Base-by-base conservation (phyloP, 2,888 invertebrate species). In the Agonopterix subpropinquella region DNA sequence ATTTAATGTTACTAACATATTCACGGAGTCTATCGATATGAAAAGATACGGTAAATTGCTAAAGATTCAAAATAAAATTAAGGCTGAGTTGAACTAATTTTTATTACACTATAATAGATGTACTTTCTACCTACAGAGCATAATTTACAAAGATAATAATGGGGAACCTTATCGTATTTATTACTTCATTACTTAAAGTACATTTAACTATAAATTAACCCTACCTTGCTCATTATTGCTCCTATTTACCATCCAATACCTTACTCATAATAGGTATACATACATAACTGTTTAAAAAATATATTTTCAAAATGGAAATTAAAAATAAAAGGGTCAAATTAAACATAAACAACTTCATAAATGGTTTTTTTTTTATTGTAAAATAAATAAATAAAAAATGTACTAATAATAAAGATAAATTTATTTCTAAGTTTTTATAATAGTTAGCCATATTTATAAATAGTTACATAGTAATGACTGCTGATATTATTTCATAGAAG, bases 401-500 rank as follows among this genome's bases (percentile, higher is more conserved):
- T 62, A 62, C 50, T 55, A 60, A 49, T 62, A 57, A 61, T 56
- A 57, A 55, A 65, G 58, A 64, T 64, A 64, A 65, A 48, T 58
- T 56, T 55, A 62, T 49, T 11, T 55, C 62, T 73, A 28, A 64
- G 50, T 57, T 58, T 57, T 58, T 53, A 52, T 48, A 52, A 47
- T 53, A 57, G 48, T 58, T 64, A 62, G 56, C 60, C 62, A 63
- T 49, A 45, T 53, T 54, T 57, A 43, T 61, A 62, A 65, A 64
- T 63, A 59, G 51, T 62, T 62, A 64, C 49, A 62, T 62, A 64
- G 45, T 56, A 63, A 60, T 63, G 61, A 62, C 64, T 58, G 60
- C 41, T 60, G 49, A 62, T 59, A 65, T 58, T 64, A 64, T 73
- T 75, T 65, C 83, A 81, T 82, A 85, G 83, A 82, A 84, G 84